Percentiles rank a stretch among this genome's conserved stretches.
These are phyloP conservation scores for Clivina fossor DNA, from an alignment of 2,888 invertebrate species.

Conservation along the genomic window DNA sequence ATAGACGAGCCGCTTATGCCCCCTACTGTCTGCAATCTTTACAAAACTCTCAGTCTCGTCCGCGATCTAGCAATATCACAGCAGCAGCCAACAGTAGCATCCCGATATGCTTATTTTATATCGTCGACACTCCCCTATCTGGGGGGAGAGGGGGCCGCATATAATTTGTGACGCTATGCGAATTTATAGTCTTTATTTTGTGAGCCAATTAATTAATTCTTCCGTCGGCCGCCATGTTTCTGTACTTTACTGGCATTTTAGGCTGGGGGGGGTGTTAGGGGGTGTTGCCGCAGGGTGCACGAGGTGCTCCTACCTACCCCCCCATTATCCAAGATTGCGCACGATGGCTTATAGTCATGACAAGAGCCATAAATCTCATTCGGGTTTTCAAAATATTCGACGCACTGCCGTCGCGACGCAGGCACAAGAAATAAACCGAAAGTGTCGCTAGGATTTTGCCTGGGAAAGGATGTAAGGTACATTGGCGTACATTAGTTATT, in stretches of 20 bases:
- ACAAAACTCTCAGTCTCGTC: constrained; percentile 35
- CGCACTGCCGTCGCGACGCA: too few species aligned
- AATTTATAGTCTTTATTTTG: constrained; percentile 57
- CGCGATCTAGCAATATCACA: too few species aligned
- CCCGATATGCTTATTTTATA: constrained; percentile 56
- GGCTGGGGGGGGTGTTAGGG: constrained; percentile 6
- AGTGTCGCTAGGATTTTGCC: too few species aligned
- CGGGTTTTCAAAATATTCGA: constrained; percentile 48
- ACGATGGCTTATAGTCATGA: constrained; percentile 53
- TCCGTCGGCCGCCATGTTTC: constrained; percentile 50
- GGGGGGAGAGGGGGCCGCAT: too few species aligned
- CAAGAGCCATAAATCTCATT: constrained; percentile 53
- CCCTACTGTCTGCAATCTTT: too few species aligned
- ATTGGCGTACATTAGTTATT: too few species aligned
- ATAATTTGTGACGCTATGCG: constrained; percentile 56
- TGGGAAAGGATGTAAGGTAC: too few species aligned
- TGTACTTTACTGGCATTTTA: constrained; percentile 42
- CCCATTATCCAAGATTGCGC: constrained; percentile 55
- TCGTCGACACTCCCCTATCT: constrained; percentile 55
- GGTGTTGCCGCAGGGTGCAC: constrained; percentile 42
- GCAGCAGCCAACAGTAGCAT: too few species aligned
- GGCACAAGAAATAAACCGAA: constrained; percentile 27
- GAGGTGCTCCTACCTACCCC: too few species aligned
- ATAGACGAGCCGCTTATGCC: too few species aligned
- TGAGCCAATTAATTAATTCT: constrained; percentile 57